Conservation (phyloP, 92 coral and sea anemone species). For the Zoanthus solanderi region DNA sequence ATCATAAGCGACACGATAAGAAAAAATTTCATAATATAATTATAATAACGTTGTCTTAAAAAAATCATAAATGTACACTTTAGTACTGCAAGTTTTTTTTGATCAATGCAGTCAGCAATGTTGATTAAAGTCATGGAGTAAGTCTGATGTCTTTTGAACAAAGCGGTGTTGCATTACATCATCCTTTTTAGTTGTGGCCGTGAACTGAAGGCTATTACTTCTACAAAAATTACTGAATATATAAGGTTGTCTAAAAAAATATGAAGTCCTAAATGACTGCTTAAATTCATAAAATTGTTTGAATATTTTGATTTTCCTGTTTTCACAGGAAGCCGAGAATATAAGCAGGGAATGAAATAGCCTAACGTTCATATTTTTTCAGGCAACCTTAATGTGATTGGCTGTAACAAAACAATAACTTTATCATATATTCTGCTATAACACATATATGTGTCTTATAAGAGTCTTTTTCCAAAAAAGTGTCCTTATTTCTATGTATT, state of each 20-base stretch:
- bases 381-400: slow-evolving; percentile 3
- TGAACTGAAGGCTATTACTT: neutral
- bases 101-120: slow-evolving; percentile 12
- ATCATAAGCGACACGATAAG: too few relatives aligned
- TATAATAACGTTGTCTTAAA: too few relatives aligned
- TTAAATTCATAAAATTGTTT: neutral
- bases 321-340: slow-evolving; percentile 1
- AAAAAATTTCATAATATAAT: too few relatives aligned
- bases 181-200: neutral
- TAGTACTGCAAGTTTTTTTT: neutral
- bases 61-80: neutral
- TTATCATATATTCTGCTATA: neutral
- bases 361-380: slow-evolving; percentile 2
- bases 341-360: slow-evolving; percentile 3
- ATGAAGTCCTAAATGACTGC: slow-evolving; percentile 11
- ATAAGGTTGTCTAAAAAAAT: slow-evolving; percentile 8
- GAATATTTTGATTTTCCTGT: slow-evolving; percentile 1
- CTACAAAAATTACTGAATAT: slow-evolving; percentile 8
- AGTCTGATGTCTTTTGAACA: neutral
- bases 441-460: neutral
- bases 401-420: slow-evolving; percentile 2
- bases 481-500: neutral
- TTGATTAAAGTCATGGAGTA: slow-evolving; percentile 2
- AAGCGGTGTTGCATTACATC: neutral
- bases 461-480: neutral